Conservation (phyloP, 2,113 vertebrate genomes). For the Ornithorhynchus anatinus region DNA sequence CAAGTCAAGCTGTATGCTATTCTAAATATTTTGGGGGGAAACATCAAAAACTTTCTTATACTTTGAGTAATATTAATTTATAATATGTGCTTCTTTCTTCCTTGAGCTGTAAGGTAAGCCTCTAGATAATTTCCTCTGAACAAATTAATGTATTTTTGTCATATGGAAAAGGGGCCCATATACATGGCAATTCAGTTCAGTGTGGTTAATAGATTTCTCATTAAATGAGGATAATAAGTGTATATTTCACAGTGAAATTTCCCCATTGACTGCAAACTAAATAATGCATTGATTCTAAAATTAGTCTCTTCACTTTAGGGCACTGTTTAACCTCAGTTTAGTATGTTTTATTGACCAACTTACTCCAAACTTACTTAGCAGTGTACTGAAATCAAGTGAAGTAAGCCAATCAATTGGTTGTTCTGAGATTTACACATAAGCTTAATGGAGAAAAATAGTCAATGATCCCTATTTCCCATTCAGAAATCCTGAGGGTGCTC, state of each 20-base stretch:
- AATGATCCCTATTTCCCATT: not conserved
- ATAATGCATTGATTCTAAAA: constrained; percentile 22
- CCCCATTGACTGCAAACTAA: not conserved
- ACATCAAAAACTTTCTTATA: too few species aligned
- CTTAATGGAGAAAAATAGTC: not conserved
- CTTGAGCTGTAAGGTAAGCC: not conserved
- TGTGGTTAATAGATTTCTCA: constrained; percentile 5
- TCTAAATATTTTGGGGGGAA: too few species aligned
- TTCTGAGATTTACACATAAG: not conserved
- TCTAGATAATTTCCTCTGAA: not conserved
- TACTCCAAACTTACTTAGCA: not conserved
- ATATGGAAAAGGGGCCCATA: not conserved
- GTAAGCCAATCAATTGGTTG: not conserved
- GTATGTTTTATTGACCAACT: not conserved
- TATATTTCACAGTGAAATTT: constrained; percentile 18
- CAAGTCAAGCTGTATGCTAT: too few species aligned
- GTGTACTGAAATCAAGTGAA: not conserved
- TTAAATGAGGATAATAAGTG: constrained; percentile 8
- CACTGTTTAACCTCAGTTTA: not conserved
- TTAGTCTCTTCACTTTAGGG: not conserved
- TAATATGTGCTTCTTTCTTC: not conserved
- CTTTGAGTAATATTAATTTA: too few species aligned
- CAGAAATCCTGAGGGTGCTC: too few species aligned
- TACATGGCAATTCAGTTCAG: constrained; percentile 10
- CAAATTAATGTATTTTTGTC: not conserved